These are phyloP conservation scores for Zoanthus sociatus DNA, from an alignment of 92 coral and sea anemone genomes.

Conservation along the genomic window DNA sequence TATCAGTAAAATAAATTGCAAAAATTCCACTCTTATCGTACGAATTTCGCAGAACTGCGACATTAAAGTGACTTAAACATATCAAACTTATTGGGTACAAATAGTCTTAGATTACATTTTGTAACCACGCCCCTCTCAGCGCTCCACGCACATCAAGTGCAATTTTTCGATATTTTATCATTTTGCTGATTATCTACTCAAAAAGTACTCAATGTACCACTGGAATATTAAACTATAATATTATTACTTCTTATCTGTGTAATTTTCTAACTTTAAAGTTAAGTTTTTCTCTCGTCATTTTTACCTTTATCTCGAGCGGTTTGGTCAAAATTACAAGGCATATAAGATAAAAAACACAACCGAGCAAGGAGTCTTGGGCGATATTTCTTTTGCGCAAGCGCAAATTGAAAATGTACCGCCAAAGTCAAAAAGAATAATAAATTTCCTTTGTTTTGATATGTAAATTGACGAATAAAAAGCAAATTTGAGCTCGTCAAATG, in stretches of 20 bases:
- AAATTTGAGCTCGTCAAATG: background rate
- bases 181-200: background rate
- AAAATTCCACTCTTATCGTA: no score
- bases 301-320: background rate
- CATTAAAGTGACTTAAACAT: no score
- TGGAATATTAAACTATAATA: no score
- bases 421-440: no score
- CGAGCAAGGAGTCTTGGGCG: background rate
- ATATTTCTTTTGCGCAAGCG: no score
- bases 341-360: background rate
- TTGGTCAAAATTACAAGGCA: background rate
- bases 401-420: no score
- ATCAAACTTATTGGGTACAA: background rate
- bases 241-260: background rate
- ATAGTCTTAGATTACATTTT: background rate
- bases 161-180: background rate
- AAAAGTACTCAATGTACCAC: background rate
- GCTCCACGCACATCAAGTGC: background rate
- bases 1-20: no score
- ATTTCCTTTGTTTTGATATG: no score
- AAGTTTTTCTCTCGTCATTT: background rate
- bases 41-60: no score
- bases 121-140: background rate
- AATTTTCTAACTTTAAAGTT: background rate
- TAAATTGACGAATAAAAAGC: no score